phyloP scores from a whole-genome alignment of 2,113 vertebrate species.

The Cyphomyrus discorhynchus region DNA sequence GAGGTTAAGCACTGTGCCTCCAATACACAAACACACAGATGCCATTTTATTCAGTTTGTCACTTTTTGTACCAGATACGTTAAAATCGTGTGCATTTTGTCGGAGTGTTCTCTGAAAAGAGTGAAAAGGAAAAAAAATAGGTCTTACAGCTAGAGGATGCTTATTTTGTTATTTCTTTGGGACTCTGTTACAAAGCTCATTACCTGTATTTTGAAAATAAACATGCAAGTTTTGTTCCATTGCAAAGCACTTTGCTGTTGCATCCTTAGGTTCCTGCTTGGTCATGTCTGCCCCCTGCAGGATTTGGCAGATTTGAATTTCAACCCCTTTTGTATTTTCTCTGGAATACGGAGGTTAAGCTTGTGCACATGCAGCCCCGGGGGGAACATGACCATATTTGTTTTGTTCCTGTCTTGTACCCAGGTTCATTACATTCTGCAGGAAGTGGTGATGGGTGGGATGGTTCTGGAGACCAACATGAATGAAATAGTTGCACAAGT shows the following conservation, averaged over 20 bases:
- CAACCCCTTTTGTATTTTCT: neutral
- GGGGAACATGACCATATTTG: neutral
- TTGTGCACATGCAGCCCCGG: neutral
- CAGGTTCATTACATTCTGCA: constrained; percentile 72
- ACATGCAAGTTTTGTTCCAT: neutral
- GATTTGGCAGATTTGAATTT: neutral
- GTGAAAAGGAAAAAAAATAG: too few relatives aligned
- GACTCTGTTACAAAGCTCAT: neutral
- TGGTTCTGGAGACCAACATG: neutral
- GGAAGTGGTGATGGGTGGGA: neutral
- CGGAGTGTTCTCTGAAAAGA: too few relatives aligned
- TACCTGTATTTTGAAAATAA: neutral
- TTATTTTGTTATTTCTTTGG: neutral
- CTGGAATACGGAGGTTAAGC: neutral
- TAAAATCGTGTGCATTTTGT: too few relatives aligned
- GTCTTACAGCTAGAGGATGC: neutral
- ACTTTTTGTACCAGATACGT: too few relatives aligned
- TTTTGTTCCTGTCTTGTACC: neutral
- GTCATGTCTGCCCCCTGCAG: neutral
- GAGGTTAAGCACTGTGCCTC: too few relatives aligned
- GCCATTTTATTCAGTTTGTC: too few relatives aligned
- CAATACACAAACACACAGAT: too few relatives aligned
- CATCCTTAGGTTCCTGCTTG: neutral
- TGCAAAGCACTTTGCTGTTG: neutral
- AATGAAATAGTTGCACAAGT: constrained; percentile 73